A percentile compares a stretch with the other conserved stretches of the same genome.
These are phyloP conservation scores for Synergus gifuensis DNA, from an alignment of 2,888 invertebrate species.

Conservation along the genomic window DNA sequence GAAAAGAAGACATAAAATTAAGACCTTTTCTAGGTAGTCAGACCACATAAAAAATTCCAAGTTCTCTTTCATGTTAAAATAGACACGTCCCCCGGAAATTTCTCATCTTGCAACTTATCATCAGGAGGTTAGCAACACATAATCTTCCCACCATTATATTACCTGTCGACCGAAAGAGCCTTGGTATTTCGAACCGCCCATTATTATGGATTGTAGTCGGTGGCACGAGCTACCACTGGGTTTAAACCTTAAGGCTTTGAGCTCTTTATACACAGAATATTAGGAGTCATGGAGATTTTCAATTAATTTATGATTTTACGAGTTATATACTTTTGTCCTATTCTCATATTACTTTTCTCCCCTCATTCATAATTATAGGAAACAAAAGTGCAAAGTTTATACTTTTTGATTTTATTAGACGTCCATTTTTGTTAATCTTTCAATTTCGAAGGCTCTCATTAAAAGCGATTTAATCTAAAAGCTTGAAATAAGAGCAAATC, in stretches of 20 bases:
- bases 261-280: conserved; percentile 12
- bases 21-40: background rate
- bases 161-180: conserved; percentile 32
- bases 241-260: conserved; percentile 9
- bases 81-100: conserved; percentile 25
- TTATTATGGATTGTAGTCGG: conserved; percentile 36
- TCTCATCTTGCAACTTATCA: conserved; percentile 34
- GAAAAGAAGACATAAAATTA: conserved; percentile 24
- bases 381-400: too few species aligned
- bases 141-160: conserved; percentile 36
- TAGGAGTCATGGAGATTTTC: conserved; percentile 1
- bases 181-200: conserved; percentile 30
- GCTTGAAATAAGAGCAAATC: too few species aligned
- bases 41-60: background rate
- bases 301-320: background rate
- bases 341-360: background rate
- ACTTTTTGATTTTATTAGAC: too few species aligned
- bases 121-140: conserved; percentile 38
- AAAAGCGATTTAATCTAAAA: too few species aligned
- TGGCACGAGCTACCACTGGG: conserved; percentile 35
- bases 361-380: background rate
- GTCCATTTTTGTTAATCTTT: too few species aligned
- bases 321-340: background rate
- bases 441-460: too few species aligned
- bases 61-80: conserved; percentile 16